phyloP scores from a whole-genome alignment of 2,888 invertebrate species.

The Tineola bisselliella region DNA sequence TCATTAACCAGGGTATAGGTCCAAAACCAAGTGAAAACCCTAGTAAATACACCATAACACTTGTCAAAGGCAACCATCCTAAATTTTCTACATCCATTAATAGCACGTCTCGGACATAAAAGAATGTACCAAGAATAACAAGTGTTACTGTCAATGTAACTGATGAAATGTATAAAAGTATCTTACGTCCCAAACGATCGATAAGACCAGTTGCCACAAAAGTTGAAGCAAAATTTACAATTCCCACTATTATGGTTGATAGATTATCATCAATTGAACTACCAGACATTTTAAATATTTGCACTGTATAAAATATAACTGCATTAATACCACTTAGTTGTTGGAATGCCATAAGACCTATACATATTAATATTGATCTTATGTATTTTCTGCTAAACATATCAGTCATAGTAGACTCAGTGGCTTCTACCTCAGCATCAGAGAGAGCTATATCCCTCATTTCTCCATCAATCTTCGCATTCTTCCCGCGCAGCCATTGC shows the following conservation, averaged over 20 bases:
- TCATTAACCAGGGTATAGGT: constrained; percentile 89
- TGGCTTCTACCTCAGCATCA: constrained; percentile 73
- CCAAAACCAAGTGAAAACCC: constrained; percentile 89
- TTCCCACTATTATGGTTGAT: constrained; percentile 87
- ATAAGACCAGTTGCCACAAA: constrained; percentile 88
- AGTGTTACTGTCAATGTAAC: constrained; percentile 81
- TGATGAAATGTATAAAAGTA: constrained; percentile 85
- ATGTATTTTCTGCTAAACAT: constrained; percentile 76
- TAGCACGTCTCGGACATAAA: constrained; percentile 68
- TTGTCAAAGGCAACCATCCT: constrained; percentile 83
- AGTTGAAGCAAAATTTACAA: constrained; percentile 90
- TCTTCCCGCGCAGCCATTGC: constrained; percentile 83
- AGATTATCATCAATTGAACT: constrained; percentile 80
- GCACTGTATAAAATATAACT: constrained; percentile 92
- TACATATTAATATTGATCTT: constrained; percentile 81
- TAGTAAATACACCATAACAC: constrained; percentile 84
- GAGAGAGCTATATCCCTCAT: constrained; percentile 76
- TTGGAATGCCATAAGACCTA: constrained; percentile 95
- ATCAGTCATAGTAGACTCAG: constrained; percentile 69
- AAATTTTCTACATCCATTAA: constrained; percentile 63
- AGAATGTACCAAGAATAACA: constrained; percentile 78
- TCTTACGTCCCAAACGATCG: constrained; percentile 88
- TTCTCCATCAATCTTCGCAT: constrained; percentile 82
- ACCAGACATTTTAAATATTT: constrained; percentile 87
- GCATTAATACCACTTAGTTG: constrained; percentile 96